Base-by-base conservation (phyloP, 2,888 invertebrate genomes). In the Dicyrtomina minuta region DNA sequence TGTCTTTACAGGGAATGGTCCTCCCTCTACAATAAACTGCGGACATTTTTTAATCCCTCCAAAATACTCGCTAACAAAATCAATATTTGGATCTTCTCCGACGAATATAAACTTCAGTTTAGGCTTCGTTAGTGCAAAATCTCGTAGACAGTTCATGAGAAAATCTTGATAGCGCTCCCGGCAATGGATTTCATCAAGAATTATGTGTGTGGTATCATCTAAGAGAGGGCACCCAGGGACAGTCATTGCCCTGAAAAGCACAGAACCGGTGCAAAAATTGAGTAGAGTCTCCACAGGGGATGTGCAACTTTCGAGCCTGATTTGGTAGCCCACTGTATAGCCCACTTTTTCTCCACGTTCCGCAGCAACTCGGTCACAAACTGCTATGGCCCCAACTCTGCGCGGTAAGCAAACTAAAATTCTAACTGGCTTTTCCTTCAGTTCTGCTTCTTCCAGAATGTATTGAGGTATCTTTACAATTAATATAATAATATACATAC, bases 351-450 rank as follows among this genome's bases (percentile, higher is more conserved):
- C 87, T n/a, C 84, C 85, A 46, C 87, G 79, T 78, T 88, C 87
- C 2, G 80, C 78, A 1, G 90, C 86, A 12, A 92, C 96, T 79
- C 97, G 85, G 79, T 94, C 93, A 0, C 96, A 90, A 0, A 96
- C 90, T 0, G 92, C 88, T 0, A 96, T 88, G 0, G 96, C 96
- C 0, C 96, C 92, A 66, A 98, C 88, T 78, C 96, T 85, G 56
- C 96, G 85, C 0, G 98, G 97, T 82, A 98, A 95, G 0, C 96
- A 94, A 80, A 95, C 95, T n/a, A n/a, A 80, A 97, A 99, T 90
- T 65, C 94, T 87, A 73, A 93, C 91, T 0, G 87, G 86, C 78
- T 85, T 85, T 68, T 86, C 76, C 81, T 84, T 78, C 80, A 84
- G 79, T 83, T 85, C 76, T 84, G 88, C 81, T 62, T 92, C 86